Conservation (phyloP, 2,888 invertebrate genomes). For the Drepanosiphum platanoidis region DNA sequence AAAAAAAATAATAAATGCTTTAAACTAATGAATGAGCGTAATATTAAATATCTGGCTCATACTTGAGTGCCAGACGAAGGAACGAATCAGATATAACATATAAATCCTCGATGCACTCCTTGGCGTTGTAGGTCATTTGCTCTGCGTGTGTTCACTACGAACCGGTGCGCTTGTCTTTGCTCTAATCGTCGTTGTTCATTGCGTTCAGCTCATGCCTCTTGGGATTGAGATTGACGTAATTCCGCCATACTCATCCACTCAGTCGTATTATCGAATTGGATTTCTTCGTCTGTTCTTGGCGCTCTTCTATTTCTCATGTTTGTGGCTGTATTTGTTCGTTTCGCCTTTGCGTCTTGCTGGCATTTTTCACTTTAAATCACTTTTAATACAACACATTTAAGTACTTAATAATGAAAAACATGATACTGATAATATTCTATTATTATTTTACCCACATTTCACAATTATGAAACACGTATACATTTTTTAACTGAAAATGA, state of each 20-base stretch:
- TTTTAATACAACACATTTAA: too few species aligned
- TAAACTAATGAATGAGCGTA: background rate
- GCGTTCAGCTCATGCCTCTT: slow-evolving; percentile 7
- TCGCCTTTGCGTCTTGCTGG: background rate
- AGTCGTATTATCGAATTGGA: background rate
- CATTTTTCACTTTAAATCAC: background rate
- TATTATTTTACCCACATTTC: too few species aligned
- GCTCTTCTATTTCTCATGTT: background rate
- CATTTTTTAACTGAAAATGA: too few species aligned
- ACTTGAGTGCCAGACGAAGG: slow-evolving; percentile 65
- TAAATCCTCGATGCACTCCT: slow-evolving; percentile 29
- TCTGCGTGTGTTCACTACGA: slow-evolving; percentile 1
- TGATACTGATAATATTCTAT: too few species aligned
- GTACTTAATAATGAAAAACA: too few species aligned
- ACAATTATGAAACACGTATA: too few species aligned
- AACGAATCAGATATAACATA: slow-evolving; percentile 63
- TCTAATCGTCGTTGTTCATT: slow-evolving; percentile 49
- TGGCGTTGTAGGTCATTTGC: slow-evolving; percentile 17
- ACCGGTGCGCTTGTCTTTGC: too few species aligned
- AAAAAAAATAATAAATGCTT: too few species aligned
- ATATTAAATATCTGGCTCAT: slow-evolving; percentile 64
- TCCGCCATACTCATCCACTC: background rate
- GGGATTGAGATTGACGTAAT: background rate
- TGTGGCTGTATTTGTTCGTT: background rate
- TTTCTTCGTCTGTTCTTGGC: slow-evolving; percentile 21